Percentiles rank a stretch among this genome's conserved stretches.
phyloP scores from a whole-genome alignment of 2,888 invertebrate species.

The Caenorhabditis panamensis region DNA sequence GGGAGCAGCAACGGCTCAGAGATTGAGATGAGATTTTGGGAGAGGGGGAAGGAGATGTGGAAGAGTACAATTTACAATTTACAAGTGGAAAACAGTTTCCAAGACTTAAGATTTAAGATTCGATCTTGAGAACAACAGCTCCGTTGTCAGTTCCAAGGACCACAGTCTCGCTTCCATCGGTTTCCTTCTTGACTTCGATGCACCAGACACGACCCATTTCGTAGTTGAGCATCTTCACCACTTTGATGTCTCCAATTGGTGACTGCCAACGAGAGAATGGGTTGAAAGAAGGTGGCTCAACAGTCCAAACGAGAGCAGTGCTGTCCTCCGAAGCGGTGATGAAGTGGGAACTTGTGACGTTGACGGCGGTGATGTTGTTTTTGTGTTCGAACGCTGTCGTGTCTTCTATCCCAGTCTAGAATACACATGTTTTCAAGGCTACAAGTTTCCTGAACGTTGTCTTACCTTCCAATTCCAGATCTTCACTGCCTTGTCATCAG shows the following conservation, averaged over 20 bases:
- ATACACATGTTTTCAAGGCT: neutral
- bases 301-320: neutral
- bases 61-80: neutral
- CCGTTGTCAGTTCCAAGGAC: neutral
- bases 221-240: neutral
- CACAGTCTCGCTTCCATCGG: neutral
- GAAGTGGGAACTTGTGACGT: neutral
- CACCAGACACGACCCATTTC: neutral
- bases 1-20: no score
- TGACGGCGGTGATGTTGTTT: neutral
- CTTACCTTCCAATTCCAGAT: neutral
- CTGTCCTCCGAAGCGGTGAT: neutral
- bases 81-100: neutral
- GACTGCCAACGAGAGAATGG: no score
- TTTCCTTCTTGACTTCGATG: neutral
- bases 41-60: no score
- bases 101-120: no score
- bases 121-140: neutral
- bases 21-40: no score
- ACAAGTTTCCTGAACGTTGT: neutral
- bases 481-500: slow-evolving; percentile 18
- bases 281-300: no score
- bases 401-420: neutral
- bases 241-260: neutral
- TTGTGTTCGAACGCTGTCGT: neutral